These are phyloP conservation scores for Tetranychus cinnabarinus DNA, from an alignment of 1,140 invertebrate species.

Conservation along the genomic window DNA sequence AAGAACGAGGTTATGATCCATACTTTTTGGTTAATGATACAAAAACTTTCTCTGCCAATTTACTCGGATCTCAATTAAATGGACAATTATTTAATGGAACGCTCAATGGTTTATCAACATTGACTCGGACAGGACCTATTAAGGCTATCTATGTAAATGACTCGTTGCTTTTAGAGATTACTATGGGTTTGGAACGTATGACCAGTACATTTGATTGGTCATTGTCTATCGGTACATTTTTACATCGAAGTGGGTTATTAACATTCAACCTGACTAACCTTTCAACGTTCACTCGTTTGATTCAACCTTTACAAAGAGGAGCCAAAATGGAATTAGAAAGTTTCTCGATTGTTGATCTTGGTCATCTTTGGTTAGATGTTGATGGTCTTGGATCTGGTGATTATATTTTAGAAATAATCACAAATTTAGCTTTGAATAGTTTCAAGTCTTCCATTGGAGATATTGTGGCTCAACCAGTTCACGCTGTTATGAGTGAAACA, in stretches of 20 bases:
- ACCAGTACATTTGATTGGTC: slow-evolving; percentile 11
- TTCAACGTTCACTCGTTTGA: slow-evolving; percentile 7
- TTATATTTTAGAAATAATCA: slow-evolving; percentile 12
- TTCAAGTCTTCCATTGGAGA: slow-evolving; percentile 12
- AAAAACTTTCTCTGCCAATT: background rate
- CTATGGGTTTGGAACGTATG: slow-evolving; percentile 13
- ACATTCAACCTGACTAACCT: slow-evolving; percentile 5
- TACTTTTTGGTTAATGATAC: slow-evolving; percentile 9
- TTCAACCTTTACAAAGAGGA: slow-evolving; percentile 6
- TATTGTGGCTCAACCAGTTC: slow-evolving; percentile 6
- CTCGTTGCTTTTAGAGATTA: slow-evolving; percentile 10
- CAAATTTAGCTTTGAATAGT: slow-evolving; percentile 12
- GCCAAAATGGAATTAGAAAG: slow-evolving; percentile 4
- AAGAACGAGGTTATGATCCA: slow-evolving; percentile 8
- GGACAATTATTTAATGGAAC: slow-evolving; percentile 10
- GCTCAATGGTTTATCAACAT: slow-evolving; percentile 11
- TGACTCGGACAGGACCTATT: slow-evolving; percentile 11
- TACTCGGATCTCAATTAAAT: slow-evolving; percentile 2
- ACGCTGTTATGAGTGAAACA: too few relatives aligned
- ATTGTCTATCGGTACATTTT: slow-evolving; percentile 1
- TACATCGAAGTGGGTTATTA: background rate
- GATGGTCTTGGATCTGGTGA: slow-evolving; percentile 13
- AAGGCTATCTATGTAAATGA: slow-evolving; percentile 9
- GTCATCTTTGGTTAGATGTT: slow-evolving; percentile 13
- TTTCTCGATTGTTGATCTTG: slow-evolving; percentile 8